phyloP scores from a whole-genome alignment of 2,113 vertebrate species.

The Climacteris rufus region DNA sequence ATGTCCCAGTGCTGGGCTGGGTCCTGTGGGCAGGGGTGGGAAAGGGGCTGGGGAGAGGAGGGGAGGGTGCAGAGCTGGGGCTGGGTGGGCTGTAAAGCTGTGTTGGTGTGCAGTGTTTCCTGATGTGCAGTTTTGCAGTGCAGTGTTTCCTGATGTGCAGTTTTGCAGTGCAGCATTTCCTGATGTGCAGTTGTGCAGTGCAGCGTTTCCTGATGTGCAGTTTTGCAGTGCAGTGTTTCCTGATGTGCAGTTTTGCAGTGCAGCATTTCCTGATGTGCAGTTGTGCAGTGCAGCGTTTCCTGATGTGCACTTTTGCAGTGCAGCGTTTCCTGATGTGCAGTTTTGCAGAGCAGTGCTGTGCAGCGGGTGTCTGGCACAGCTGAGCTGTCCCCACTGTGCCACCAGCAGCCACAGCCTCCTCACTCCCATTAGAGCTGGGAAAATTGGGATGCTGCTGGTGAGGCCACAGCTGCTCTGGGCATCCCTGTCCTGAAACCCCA shows the following conservation, averaged over 20 bases:
- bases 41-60: background rate
- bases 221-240: background rate
- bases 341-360: too few relatives aligned
- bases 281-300: too few relatives aligned
- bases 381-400: background rate
- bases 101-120: background rate
- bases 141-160: background rate
- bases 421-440: background rate
- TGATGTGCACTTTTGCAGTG: too few relatives aligned
- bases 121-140: background rate
- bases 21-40: background rate
- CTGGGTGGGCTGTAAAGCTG: background rate
- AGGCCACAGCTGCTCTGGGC: background rate
- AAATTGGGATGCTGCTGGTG: background rate
- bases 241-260: background rate
- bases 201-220: background rate
- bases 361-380: background rate
- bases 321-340: too few relatives aligned
- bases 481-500: background rate
- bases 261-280: background rate
- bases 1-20: accelerated
- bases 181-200: background rate
- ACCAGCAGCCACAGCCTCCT: accelerated
- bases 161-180: background rate
- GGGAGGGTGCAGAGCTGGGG: background rate